These are phyloP conservation scores for Mellilla xanthometata DNA, from an alignment of 2,888 invertebrate genomes.

Conservation along the genomic window DNA sequence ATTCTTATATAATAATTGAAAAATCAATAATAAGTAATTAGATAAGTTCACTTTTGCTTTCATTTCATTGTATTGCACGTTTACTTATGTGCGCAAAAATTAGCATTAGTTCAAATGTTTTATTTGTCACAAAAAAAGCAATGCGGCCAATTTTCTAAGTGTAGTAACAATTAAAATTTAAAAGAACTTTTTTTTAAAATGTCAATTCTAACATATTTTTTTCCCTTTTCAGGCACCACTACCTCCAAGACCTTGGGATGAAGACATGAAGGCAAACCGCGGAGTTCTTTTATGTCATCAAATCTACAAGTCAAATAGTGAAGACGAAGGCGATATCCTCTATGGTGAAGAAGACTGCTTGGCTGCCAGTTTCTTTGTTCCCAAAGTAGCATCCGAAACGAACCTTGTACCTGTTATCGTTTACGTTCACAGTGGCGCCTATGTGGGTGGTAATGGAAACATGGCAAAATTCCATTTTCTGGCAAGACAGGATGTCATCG, in stretches of 20 bases:
- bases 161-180: too few species aligned
- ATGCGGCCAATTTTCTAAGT: too few species aligned
- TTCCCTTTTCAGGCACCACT: constrained; percentile 58
- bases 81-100: too few species aligned
- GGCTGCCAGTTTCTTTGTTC: constrained; percentile 56
- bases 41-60: too few species aligned
- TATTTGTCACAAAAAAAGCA: too few species aligned
- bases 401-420: constrained; percentile 65
- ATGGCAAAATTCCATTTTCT: constrained; percentile 82
- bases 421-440: constrained; percentile 72
- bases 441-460: constrained; percentile 60
- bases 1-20: too few species aligned
- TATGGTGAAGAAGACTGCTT: constrained; percentile 66
- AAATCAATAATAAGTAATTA: too few species aligned
- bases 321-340: constrained; percentile 45
- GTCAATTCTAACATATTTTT: background rate
- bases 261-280: constrained; percentile 43
- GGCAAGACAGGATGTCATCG: constrained; percentile 85
- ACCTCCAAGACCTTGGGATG: constrained; percentile 59
- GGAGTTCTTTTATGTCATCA: constrained; percentile 56
- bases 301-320: constrained; percentile 51
- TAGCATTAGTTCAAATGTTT: too few species aligned
- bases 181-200: too few species aligned
- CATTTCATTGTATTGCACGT: too few species aligned
- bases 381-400: constrained; percentile 50